Base-by-base conservation (phyloP, 2,797 vertebrate genomes). In the Smutsia gigantea region DNA sequence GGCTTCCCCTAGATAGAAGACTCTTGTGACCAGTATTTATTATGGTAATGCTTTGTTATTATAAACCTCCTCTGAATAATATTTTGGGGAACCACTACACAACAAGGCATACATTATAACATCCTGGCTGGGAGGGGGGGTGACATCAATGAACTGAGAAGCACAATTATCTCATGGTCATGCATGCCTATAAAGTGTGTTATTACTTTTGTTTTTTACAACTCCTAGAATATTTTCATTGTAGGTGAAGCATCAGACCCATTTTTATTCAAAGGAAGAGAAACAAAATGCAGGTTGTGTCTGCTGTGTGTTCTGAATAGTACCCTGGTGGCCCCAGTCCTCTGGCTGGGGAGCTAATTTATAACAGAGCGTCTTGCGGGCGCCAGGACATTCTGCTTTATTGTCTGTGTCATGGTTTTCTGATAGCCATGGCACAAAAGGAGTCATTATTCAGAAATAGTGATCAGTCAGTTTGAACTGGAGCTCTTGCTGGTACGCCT, bases 1-100 rank as follows among this genome's bases (percentile, higher is more conserved):
- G 96, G 57, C 81, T 97, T 97, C 88, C 93, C 88, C 95, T 78
- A 39, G 64, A 78, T 72, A 97, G 97, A 98, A 97, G 95, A 95
- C 95, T 85, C 95, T 98, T 97, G 96, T 97, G 98, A 97, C 96
- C 93, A 97, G 74, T 98, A 98, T 98, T 99, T 99, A 98, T 98
- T 98, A 98, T 97, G 94, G 71, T 97, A 93, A 89, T 98, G 97
- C 93, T 97, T 98, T 98, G 97, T 98, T 98, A 97, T 98, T 98
- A 83, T 93, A 98, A 94, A 98, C 97, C 90, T 97, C 61, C 61
- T 64, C 75, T 90, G 94, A 98, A 97, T 98, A 98, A 97, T 98
- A 97, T 98, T 98, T 98, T 95, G 95, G 87, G 96, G 95, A 87
- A 79, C 92, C 34, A 95, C 95, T 90, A 96, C 90, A 97, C 94